Conservation (phyloP, 2,113 vertebrate genomes). For the Syrmaticus mikado region DNA sequence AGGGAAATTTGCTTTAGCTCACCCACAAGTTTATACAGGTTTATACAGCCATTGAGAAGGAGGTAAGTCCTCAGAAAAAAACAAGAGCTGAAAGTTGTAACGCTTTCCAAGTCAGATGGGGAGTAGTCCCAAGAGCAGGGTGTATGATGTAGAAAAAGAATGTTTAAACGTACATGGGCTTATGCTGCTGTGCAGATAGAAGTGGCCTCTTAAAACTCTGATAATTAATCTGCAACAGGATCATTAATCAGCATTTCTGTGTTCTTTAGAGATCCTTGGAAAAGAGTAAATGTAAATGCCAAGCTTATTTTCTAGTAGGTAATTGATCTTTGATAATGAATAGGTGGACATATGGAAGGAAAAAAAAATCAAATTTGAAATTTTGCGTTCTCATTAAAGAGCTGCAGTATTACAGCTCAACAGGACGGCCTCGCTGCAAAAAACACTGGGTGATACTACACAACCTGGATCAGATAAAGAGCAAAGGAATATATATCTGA, state of each 20-base stretch:
- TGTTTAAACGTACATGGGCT: slow-evolving; percentile 17
- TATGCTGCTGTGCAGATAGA: neutral
- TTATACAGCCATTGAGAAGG: neutral
- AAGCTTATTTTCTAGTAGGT: neutral
- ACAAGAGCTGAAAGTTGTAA: slow-evolving; percentile 33
- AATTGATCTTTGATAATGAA: neutral
- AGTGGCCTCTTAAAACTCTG: neutral
- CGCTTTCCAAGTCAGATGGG: neutral
- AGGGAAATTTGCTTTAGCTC: slow-evolving; percentile 41
- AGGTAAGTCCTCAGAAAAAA: neutral
- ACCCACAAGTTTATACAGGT: slow-evolving; percentile 62
- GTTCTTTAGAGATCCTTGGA: neutral
- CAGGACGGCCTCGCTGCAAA: neutral
- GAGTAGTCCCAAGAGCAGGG: neutral
- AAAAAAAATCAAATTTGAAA: neutral
- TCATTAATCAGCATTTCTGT: neutral
- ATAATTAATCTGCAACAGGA: slow-evolving; percentile 25
- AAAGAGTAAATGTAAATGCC: slow-evolving; percentile 20
- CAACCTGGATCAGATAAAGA: neutral
- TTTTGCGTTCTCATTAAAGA: neutral
- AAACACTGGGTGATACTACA: neutral
- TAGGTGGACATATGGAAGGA: neutral
- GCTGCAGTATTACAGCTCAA: neutral
- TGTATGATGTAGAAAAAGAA: neutral
- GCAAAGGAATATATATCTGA: neutral